A percentile compares a stretch with the other conserved stretches of the same genome.
Evolutionary conservation across 2,113 vertebrate species (phyloP).

Genomic region (Anolis carolinensis): DNA sequence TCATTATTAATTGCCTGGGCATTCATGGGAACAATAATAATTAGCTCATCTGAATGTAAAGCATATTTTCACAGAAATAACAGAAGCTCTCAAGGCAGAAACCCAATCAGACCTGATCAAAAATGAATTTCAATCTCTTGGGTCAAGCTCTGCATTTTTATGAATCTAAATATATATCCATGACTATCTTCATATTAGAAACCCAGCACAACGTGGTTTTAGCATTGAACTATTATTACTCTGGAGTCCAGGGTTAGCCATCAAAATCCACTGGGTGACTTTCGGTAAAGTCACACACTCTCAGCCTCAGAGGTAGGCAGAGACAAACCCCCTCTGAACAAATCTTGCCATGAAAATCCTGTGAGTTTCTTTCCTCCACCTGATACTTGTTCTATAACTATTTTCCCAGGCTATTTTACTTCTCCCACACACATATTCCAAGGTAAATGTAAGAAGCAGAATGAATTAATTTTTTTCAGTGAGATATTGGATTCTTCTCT

Average conservation of each 20-base stretch:
- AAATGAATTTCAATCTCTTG: constrained; percentile 33
- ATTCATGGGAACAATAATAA: constrained; percentile 61
- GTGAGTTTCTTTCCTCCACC: neutral
- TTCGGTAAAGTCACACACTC: too few relatives aligned
- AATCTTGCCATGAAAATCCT: too few relatives aligned
- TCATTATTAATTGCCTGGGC: constrained; percentile 73
- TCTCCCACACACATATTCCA: neutral
- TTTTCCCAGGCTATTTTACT: neutral
- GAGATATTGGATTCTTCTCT: neutral
- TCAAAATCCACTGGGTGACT: too few relatives aligned
- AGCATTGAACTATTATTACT: too few relatives aligned
- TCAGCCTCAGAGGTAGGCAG: too few relatives aligned
- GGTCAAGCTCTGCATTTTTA: neutral
- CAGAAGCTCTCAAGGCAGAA: neutral
- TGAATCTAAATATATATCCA: neutral
- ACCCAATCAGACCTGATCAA: neutral
- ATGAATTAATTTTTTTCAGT: neutral
- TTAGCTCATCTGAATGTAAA: constrained; percentile 54
- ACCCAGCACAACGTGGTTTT: too few relatives aligned
- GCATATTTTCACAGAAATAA: constrained; percentile 47
- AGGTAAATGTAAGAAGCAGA: neutral
- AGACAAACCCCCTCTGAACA: too few relatives aligned
- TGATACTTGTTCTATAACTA: neutral
- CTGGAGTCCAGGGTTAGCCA: too few relatives aligned
- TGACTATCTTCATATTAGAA: neutral